Conservation (phyloP, 37 sponge, comb jelly and placozoan species). For the Ephydatia muelleri region DNA sequence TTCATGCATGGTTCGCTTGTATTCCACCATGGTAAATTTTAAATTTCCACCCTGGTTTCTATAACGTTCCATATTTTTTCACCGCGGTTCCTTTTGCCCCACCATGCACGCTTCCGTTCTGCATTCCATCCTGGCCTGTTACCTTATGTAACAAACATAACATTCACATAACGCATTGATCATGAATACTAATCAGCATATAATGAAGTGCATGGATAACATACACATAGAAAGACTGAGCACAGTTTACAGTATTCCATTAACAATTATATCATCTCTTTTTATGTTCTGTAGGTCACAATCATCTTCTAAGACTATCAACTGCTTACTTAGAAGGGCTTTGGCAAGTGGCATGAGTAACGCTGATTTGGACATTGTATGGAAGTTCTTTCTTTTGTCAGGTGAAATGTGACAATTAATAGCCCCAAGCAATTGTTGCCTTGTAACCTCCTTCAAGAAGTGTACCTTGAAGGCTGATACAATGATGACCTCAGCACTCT, state of each 20-base stretch:
- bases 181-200: neutral
- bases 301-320: constrained; percentile 2
- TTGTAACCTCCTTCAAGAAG: constrained; percentile 15
- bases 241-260: constrained; percentile 11
- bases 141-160: neutral
- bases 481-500: constrained; percentile 11
- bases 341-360: constrained; percentile 6
- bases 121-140: neutral
- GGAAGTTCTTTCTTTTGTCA: neutral
- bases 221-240: neutral
- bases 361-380: neutral
- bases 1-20: neutral
- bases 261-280: neutral
- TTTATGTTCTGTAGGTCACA: neutral
- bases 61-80: constrained; percentile 1
- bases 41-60: neutral
- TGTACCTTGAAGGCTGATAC: constrained; percentile 6
- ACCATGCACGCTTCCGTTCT: constrained; percentile 1
- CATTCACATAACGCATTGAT: neutral
- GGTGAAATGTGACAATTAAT: neutral
- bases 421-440: neutral
- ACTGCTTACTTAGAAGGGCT: neutral
- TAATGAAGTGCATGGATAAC: neutral
- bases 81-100: neutral
- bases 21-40: constrained; percentile 1